phyloP scores from a whole-genome alignment of 2,113 vertebrate genomes.

The Sylvilagus bachmani region DNA sequence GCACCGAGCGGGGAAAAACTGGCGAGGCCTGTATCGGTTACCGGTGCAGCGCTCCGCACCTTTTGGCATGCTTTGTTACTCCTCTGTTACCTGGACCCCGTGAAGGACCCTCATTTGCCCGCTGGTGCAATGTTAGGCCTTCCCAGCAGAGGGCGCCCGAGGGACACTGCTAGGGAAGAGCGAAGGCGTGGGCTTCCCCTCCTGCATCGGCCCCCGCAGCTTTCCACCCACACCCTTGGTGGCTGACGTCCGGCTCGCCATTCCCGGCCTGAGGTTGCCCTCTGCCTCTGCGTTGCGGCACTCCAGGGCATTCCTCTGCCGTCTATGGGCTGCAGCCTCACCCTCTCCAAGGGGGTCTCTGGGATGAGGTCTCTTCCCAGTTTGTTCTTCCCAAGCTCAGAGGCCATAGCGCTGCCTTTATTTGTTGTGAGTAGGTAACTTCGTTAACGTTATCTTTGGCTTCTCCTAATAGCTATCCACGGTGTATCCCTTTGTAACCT shows the following conservation, averaged over 20 bases:
- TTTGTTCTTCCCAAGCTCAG: neutral
- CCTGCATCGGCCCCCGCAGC: too few relatives aligned
- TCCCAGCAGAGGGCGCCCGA: constrained; percentile 65
- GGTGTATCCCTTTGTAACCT: neutral
- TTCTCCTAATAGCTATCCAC: neutral
- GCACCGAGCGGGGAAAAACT: too few relatives aligned
- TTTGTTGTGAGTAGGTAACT: neutral
- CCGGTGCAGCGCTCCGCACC: neutral
- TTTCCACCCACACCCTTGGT: neutral
- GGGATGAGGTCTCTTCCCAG: neutral
- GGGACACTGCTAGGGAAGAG: neutral
- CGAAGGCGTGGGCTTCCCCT: neutral
- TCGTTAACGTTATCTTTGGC: neutral
- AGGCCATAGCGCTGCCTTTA: neutral
- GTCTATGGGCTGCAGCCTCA: neutral
- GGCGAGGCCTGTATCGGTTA: neutral
- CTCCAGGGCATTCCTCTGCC: neutral
- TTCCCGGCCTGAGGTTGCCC: neutral
- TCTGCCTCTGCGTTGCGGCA: neutral
- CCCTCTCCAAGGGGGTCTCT: neutral
- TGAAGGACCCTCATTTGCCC: neutral
- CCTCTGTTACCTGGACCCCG: neutral
- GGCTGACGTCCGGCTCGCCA: neutral
- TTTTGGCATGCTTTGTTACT: neutral
- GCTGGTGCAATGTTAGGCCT: neutral